Evolutionary conservation across 2,888 invertebrate genomes (phyloP), one percentile per base, ranked within the genome.

Genomic region (Seira musarum): DNA sequence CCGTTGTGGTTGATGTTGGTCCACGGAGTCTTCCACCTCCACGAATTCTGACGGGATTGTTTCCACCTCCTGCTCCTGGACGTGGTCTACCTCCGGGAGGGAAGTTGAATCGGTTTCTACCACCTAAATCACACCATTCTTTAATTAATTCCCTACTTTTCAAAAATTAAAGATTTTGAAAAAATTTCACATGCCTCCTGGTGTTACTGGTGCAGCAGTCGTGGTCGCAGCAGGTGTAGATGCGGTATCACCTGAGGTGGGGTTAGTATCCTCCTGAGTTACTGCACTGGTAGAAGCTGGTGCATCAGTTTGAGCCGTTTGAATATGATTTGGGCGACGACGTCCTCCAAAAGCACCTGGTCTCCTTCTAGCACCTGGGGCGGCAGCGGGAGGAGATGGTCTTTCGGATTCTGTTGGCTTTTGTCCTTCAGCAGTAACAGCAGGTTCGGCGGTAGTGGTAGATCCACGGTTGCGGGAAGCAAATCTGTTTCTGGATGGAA

Each of bases 11-110:
- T 10, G 83, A 71, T 1, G 80, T 82, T n/a, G 80, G 64, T 25
- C 69, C 80, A 53, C 81, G 78, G 5, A 82, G 72, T 78, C 83
- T 69, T 66, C 78, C 80, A 13, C 80, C 73, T 35, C 80, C 73
- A 49, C 82, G 74, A 25, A 80, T 66, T 75, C 80, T 75, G 0
- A 82, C 46, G 3, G 77, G 60, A 30, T 76, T 76, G 6, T 5
- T 22, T 65, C 46, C 72, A 15, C 76, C 60, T 5, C 71, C 66
- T 40, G 30, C 53, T 60, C 64, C 79, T 61, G 81, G 81, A 6
- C 79, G 81, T 2, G 68, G 46, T 25, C 74, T 60, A 61, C 78
- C 78, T 22, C 64, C 79, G 24, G 63, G 69, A 30, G 22, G 74
- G 72, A 77, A 79, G 65, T 75, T 79, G 49, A 75, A 79, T 35